These are phyloP conservation scores for Varanus komodoensis DNA, from an alignment of 2,113 vertebrate species.

Conservation along the genomic window DNA sequence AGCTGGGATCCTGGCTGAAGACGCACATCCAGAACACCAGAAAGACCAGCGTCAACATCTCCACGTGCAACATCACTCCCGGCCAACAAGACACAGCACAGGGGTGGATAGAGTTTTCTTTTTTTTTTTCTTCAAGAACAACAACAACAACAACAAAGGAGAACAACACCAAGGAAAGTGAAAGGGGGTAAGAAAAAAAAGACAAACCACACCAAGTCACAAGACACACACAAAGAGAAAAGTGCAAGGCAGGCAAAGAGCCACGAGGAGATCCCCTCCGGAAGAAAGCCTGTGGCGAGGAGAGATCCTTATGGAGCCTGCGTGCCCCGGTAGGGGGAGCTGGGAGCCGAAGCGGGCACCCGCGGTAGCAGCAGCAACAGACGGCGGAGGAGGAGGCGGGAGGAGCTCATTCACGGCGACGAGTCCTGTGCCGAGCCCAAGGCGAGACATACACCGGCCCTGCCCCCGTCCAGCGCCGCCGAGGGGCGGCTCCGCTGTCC, in stretches of 20 bases:
- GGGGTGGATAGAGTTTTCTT: background rate
- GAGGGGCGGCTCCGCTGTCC: conserved; percentile 25
- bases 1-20: conserved; percentile 93
- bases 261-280: conserved; percentile 45
- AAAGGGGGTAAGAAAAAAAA: background rate
- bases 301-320: conserved; percentile 54
- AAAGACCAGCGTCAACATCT: conserved; percentile 91
- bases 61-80: conserved; percentile 95
- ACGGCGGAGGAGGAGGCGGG: conserved; percentile 54
- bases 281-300: conserved; percentile 36
- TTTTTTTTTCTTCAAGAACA: background rate
- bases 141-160: background rate
- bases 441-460: conserved; percentile 75
- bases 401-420: conserved; percentile 73
- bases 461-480: conserved; percentile 42
- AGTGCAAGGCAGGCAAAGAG: background rate
- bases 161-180: no score
- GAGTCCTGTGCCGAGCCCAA: conserved; percentile 64
- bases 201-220: conserved; percentile 23
- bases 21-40: conserved; percentile 95
- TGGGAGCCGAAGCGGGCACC: conserved; percentile 47
- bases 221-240: conserved; percentile 9
- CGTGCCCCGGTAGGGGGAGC: conserved; percentile 69
- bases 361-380: conserved; percentile 47
- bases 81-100: conserved; percentile 59